phyloP scores from a whole-genome alignment of 1,140 invertebrate species.

The Drosophila fuyamai region DNA sequence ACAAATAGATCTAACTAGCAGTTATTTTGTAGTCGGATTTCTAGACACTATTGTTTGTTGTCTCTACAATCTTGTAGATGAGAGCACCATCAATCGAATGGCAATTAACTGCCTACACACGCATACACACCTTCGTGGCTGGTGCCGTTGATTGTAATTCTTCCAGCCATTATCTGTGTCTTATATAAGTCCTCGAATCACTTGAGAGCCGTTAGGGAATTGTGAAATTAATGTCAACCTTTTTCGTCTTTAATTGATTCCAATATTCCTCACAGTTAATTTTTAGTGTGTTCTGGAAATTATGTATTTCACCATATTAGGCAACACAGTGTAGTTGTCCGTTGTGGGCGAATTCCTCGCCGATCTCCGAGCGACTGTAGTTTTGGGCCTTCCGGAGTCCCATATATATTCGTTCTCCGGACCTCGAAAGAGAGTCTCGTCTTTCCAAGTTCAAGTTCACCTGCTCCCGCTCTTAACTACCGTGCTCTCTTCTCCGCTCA shows the following conservation, averaged over 20 bases:
- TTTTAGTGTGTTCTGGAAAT: conserved; percentile 25
- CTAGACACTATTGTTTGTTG: not conserved
- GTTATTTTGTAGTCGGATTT: not conserved
- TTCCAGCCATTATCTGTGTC: conserved; percentile 43
- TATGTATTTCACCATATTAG: conserved; percentile 29
- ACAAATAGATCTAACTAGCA: not conserved
- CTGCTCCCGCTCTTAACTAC: conserved; percentile 20
- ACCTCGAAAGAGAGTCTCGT: not conserved
- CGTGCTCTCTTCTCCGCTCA: not conserved
- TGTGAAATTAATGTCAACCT: conserved; percentile 39
- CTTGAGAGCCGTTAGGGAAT: conserved; percentile 10
- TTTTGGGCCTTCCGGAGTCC: not conserved
- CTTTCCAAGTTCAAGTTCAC: conserved; percentile 25
- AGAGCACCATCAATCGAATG: not conserved
- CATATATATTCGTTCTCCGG: conserved; percentile 28
- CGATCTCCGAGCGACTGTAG: conserved; percentile 30
- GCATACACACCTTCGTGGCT: conserved; percentile 55
- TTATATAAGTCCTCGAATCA: conserved; percentile 57
- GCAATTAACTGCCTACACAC: conserved; percentile 38
- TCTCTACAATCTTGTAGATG: conserved; percentile 5
- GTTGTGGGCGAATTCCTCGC: conserved; percentile 14
- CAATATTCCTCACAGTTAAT: not conserved
- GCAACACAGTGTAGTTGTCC: not conserved
- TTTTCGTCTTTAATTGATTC: conserved; percentile 4
- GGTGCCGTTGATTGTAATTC: conserved; percentile 66